A percentile compares a stretch with the other conserved stretches of the same genome.
Conservation (phyloP, 2,113 vertebrate genomes). For the Cyanocitta stelleri region DNA sequence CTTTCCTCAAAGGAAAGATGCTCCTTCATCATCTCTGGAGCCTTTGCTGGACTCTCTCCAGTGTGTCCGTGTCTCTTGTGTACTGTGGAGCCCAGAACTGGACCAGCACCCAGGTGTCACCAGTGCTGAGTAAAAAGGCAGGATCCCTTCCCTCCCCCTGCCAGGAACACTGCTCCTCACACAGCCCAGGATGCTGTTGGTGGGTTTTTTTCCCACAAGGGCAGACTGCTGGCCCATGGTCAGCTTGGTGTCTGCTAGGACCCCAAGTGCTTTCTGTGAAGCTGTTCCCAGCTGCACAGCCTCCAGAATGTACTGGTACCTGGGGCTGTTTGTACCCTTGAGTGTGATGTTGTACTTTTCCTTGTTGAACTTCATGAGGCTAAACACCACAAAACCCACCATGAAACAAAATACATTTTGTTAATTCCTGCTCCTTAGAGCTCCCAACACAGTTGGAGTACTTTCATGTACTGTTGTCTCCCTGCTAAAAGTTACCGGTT, state of each 20-base stretch:
- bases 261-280: neutral
- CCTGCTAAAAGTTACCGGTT: neutral
- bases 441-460: neutral
- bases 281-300: neutral
- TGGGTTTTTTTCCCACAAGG: neutral
- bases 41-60: neutral
- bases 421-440: neutral
- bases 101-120: rapidly evolving
- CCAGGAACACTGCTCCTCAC: neutral
- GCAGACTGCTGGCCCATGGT: neutral
- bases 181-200: neutral
- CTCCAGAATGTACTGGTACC: neutral
- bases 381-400: neutral
- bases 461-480: rapidly evolving
- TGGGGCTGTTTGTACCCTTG: neutral
- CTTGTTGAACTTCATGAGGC: neutral
- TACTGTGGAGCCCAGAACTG: neutral
- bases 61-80: neutral
- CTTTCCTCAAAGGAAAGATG: neutral
- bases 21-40: neutral
- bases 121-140: neutral
- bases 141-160: rapidly evolving
- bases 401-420: neutral
- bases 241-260: neutral
- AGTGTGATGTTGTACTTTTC: neutral